Percentiles rank a stretch among this genome's conserved stretches.
These are phyloP conservation scores for Hepsetus odoe DNA, from an alignment of 2,113 vertebrate species.

Conservation along the genomic window DNA sequence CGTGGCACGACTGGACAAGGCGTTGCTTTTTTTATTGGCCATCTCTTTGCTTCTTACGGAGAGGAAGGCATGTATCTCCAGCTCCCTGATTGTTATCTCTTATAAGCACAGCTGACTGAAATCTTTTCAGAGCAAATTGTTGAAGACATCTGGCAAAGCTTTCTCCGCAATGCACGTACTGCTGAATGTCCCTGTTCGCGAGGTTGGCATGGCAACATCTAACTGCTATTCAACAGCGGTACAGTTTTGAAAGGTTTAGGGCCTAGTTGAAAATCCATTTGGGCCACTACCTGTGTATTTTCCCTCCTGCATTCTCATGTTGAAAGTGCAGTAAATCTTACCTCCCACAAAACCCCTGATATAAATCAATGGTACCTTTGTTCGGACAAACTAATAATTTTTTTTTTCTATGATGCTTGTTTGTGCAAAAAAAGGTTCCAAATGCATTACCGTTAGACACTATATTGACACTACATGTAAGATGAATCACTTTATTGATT, in stretches of 20 bases:
- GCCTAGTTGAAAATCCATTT: constrained; percentile 99
- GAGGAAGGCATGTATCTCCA: constrained; percentile 78
- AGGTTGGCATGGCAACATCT: constrained; percentile 98
- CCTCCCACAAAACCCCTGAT: constrained; percentile 69
- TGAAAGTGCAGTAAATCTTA: constrained; percentile 79
- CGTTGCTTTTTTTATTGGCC: constrained; percentile 45
- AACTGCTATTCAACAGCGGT: constrained; percentile 93
- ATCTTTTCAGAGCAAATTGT: constrained; percentile 98
- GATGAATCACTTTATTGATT: too few relatives aligned
- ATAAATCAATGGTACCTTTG: constrained; percentile 78
- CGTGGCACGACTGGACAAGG: constrained; percentile 30
- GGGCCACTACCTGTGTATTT: constrained; percentile 85
- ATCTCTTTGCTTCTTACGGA: constrained; percentile 56
- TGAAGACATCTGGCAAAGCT: constrained; percentile 99
- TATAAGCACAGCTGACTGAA: constrained; percentile 88
- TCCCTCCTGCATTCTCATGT: constrained; percentile 67
- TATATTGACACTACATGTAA: too few relatives aligned
- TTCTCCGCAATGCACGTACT: constrained; percentile 87
- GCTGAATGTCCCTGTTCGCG: constrained; percentile 89
- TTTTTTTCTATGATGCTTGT: constrained; percentile 32
- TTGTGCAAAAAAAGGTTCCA: constrained; percentile 12
- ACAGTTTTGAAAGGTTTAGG: constrained; percentile 91
- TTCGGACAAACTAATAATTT: constrained; percentile 58
- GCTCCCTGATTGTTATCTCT: constrained; percentile 89
- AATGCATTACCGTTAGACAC: too few relatives aligned